Evolutionary conservation across 2,888 invertebrate genomes (phyloP).

Genomic region (Alsophila aescularia): DNA sequence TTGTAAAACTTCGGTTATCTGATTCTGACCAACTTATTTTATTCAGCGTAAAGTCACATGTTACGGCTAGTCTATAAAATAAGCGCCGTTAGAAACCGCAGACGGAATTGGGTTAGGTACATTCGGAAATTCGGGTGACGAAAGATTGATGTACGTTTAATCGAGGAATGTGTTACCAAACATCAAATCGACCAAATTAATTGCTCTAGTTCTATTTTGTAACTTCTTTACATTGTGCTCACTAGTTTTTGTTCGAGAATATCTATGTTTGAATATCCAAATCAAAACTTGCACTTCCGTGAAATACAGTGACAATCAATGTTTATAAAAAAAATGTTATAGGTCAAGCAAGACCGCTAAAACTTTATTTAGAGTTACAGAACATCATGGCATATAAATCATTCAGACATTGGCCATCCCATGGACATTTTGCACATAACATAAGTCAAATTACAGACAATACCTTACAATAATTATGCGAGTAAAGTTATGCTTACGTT

Average conservation of each 20-base stretch:
- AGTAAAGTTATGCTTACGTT: conserved; percentile 23
- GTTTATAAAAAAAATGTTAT: too few relatives aligned
- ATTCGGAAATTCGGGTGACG: conserved; percentile 45
- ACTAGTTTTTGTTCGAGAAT: conserved; percentile 2
- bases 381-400: too few relatives aligned
- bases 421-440: too few relatives aligned
- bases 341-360: too few relatives aligned
- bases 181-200: conserved; percentile 42
- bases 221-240: conserved; percentile 10
- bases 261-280: not conserved
- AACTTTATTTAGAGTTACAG: too few relatives aligned
- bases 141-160: conserved; percentile 49
- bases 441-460: not conserved
- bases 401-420: too few relatives aligned
- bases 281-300: too few relatives aligned
- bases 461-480: not conserved
- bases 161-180: conserved; percentile 52
- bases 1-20: too few relatives aligned
- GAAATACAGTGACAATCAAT: too few relatives aligned
- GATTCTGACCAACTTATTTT: too few relatives aligned
- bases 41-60: not conserved
- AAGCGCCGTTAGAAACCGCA: conserved; percentile 32
- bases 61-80: not conserved
- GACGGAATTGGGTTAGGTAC: conserved; percentile 40
- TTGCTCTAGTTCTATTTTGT: conserved; percentile 36